Conservation (phyloP, 1,140 invertebrate species). For the Ceratina japonica region DNA sequence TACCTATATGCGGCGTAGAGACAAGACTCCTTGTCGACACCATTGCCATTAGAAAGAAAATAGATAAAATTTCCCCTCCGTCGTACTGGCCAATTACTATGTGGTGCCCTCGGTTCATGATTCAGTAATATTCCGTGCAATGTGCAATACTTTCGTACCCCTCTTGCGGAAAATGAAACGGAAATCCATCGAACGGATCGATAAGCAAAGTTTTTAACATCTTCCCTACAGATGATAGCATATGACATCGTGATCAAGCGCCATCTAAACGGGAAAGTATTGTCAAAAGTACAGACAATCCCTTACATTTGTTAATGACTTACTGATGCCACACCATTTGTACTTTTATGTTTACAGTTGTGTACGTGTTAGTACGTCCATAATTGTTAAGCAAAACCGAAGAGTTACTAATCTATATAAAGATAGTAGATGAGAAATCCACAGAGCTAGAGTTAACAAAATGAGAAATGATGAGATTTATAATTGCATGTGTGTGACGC, state of each 20-base stretch:
- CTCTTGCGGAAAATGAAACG: background rate
- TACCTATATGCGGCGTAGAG: slow-evolving; percentile 37
- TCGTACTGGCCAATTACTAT: background rate
- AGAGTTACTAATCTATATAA: no score
- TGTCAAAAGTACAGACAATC: background rate
- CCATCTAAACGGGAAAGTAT: no score
- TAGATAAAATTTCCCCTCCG: background rate
- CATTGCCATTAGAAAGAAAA: slow-evolving; percentile 13
- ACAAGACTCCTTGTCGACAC: slow-evolving; percentile 37
- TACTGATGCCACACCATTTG: no score
- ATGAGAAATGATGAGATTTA: no score
- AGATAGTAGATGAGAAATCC: no score
- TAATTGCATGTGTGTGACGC: no score
- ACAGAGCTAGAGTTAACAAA: no score
- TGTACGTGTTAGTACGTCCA: no score
- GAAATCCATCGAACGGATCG: slow-evolving; percentile 49
- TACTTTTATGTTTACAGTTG: no score
- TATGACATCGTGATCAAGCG: slow-evolving; percentile 26
- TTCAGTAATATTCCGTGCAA: background rate
- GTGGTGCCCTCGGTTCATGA: background rate
- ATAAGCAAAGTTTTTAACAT: slow-evolving; percentile 48
- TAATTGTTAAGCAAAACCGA: no score
- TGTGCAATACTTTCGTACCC: background rate
- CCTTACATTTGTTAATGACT: background rate
- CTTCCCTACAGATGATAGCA: slow-evolving; percentile 19